These are phyloP conservation scores for Platorchestia sp. DNA, from an alignment of 1,140 invertebrate genomes.

Conservation along the genomic window DNA sequence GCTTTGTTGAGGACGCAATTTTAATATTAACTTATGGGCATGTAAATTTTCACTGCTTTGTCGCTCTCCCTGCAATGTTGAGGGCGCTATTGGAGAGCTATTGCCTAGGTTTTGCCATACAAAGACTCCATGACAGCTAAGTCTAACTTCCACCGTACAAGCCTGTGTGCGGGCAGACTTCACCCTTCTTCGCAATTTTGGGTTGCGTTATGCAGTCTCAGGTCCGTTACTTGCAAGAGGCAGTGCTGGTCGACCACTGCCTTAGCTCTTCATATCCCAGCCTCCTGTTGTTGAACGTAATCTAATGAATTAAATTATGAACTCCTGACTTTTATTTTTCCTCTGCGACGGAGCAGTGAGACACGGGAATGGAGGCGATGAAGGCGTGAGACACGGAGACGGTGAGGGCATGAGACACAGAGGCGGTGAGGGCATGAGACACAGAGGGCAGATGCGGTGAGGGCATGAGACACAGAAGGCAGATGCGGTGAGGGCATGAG, in stretches of 20 bases:
- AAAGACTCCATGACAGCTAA: neutral
- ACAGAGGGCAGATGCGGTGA: neutral
- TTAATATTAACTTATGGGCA: too few species aligned
- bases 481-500: neutral
- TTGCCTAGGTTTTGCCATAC: neutral
- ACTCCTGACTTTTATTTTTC: neutral
- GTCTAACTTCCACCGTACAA: neutral
- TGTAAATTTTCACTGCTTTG: neutral
- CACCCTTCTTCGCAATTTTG: neutral
- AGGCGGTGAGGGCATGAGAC: neutral
- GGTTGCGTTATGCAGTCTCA: neutral
- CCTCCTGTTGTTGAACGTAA: constrained; percentile 25
- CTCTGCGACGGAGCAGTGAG: neutral
- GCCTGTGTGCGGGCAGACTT: neutral
- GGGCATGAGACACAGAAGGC: neutral
- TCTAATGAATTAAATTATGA: neutral
- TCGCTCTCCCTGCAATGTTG: neutral
- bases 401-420: too few species aligned
- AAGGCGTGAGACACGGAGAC: neutral
- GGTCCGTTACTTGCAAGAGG: neutral
- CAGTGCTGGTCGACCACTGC: constrained; percentile 22
- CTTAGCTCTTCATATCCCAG: constrained; percentile 45
- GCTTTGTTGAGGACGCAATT: too few species aligned
- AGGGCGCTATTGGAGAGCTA: neutral
- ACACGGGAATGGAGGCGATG: neutral